A percentile compares a stretch with the other conserved stretches of the same genome.
phyloP scores from a whole-genome alignment of 1,140 invertebrate species.

The Calephelis virginiensis region DNA sequence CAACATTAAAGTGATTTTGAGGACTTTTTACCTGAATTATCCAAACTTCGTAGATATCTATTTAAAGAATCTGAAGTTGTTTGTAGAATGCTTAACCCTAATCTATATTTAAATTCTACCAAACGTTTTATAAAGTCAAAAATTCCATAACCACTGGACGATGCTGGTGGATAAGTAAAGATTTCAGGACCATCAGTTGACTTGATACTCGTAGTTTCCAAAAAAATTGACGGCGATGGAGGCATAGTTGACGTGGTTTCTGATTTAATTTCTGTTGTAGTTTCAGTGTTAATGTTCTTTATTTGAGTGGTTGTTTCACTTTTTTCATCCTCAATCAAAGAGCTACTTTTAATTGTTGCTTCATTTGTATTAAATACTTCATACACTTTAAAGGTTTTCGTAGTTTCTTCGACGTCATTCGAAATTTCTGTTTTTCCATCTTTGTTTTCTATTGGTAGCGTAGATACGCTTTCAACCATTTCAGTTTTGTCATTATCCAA shows the following conservation, averaged over 20 bases:
- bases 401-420: slow-evolving; percentile 54
- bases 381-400: slow-evolving; percentile 63
- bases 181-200: slow-evolving; percentile 52
- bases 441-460: slow-evolving; percentile 50
- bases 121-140: slow-evolving; percentile 68
- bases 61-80: slow-evolving; percentile 68
- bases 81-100: slow-evolving; percentile 72
- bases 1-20: slow-evolving; percentile 23
- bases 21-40: slow-evolving; percentile 48
- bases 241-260: slow-evolving; percentile 55
- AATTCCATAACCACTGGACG: slow-evolving; percentile 44
- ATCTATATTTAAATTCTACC: slow-evolving; percentile 71
- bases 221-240: slow-evolving; percentile 38
- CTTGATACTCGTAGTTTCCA: slow-evolving; percentile 38
- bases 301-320: slow-evolving; percentile 41
- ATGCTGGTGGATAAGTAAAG: slow-evolving; percentile 60
- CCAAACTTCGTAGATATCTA: slow-evolving; percentile 66
- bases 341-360: slow-evolving; percentile 33
- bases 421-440: slow-evolving; percentile 42
- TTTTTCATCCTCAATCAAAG: slow-evolving; percentile 35
- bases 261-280: slow-evolving; percentile 56
- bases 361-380: slow-evolving; percentile 54
- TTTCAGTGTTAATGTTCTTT: slow-evolving; percentile 58
- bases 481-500: slow-evolving; percentile 39
- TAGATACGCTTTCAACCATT: slow-evolving; percentile 64